Conservation (phyloP, 2,797 vertebrate genomes). For the Propithecus perrieri region DNA sequence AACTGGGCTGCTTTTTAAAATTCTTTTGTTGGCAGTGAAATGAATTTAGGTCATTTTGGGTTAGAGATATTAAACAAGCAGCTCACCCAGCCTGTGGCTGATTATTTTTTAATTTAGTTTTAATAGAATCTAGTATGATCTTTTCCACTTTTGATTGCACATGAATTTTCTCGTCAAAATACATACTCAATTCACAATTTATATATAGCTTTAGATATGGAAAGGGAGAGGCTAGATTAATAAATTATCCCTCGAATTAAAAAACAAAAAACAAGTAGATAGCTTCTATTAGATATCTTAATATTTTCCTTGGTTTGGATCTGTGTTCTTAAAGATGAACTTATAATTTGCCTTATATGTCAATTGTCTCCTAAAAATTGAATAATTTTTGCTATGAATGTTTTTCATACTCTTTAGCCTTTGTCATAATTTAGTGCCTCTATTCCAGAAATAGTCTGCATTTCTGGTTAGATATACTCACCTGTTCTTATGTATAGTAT, state of each 20-base stretch:
- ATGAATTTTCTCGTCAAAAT: constrained; percentile 16
- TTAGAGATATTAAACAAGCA: background rate
- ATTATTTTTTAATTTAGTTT: constrained; percentile 55
- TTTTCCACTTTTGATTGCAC: constrained; percentile 27
- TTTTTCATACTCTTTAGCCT: background rate
- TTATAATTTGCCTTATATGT: background rate
- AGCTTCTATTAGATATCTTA: background rate
- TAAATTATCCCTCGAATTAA: background rate
- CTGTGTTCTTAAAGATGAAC: background rate
- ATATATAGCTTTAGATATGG: background rate
- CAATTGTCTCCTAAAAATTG: background rate
- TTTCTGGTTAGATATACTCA: background rate
- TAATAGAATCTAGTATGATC: background rate
- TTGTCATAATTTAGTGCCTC: background rate
- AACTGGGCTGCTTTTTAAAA: background rate
- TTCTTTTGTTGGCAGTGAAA: constrained; percentile 11
- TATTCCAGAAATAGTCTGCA: background rate
- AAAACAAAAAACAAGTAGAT: background rate
- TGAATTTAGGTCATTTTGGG: background rate
- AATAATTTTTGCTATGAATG: background rate
- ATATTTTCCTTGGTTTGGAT: background rate
- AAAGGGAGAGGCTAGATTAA: background rate
- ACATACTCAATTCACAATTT: background rate
- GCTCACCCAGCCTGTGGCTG: background rate
- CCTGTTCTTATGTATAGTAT: background rate